Evolutionary conservation across 2,888 invertebrate genomes (phyloP).

Genomic region (Tridacna gigas): DNA sequence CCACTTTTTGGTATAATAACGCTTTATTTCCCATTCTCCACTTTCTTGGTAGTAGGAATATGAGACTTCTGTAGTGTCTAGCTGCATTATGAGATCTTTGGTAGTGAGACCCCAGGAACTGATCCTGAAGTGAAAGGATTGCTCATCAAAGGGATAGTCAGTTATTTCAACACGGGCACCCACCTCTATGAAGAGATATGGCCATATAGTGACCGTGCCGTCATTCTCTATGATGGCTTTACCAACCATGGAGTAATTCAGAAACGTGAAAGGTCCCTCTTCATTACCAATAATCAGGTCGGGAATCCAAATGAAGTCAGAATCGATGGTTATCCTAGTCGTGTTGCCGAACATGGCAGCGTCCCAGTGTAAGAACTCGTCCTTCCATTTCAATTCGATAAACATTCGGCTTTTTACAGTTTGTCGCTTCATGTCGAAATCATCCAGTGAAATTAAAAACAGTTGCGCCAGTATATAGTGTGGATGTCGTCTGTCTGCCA

Average conservation of each 20-base stretch:
- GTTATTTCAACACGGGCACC: conserved; percentile 15
- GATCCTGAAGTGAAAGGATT: conserved; percentile 19
- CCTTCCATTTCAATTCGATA: conserved; percentile 50
- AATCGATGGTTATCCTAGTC: conserved; percentile 34
- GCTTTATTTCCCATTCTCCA: conserved; percentile 22
- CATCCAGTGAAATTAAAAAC: conserved; percentile 23
- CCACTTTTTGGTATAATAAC: neutral
- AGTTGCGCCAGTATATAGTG: neutral
- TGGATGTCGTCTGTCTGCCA: conserved; percentile 4
- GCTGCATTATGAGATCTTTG: conserved; percentile 5
- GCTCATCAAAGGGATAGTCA: conserved; percentile 47
- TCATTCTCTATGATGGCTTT: conserved; percentile 22
- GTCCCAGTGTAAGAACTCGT: conserved; percentile 42
- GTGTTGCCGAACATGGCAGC: conserved; percentile 25
- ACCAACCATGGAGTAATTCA: conserved; percentile 20
- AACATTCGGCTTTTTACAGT: neutral
- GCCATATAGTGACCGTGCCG: conserved; percentile 37
- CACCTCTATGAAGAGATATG: conserved; percentile 17
- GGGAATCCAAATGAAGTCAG: conserved; percentile 46
- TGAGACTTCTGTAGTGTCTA: neutral
- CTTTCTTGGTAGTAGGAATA: conserved; percentile 19
- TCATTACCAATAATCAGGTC: conserved; percentile 30
- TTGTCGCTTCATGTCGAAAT: conserved; percentile 35
- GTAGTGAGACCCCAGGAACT: conserved; percentile 32
- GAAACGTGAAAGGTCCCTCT: conserved; percentile 5